phyloP scores from a whole-genome alignment of 2,888 invertebrate genomes.

The Bruchidius siliquastri region DNA sequence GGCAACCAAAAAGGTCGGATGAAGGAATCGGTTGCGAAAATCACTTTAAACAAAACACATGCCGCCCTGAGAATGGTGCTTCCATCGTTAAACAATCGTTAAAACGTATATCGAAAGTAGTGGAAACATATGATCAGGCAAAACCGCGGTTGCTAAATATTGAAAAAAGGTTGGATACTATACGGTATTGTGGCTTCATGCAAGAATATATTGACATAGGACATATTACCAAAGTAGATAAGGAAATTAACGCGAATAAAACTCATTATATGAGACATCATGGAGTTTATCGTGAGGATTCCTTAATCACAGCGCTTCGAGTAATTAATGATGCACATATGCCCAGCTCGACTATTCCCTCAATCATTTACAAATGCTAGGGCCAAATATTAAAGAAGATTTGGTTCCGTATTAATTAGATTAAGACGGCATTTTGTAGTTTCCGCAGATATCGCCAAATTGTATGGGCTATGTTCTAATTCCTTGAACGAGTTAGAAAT shows the following conservation, averaged over 20 bases:
- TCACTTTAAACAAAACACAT: neutral
- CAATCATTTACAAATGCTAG: constrained; percentile 8
- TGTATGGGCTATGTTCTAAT: no score
- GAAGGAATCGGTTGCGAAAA: constrained; percentile 6
- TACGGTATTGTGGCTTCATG: neutral
- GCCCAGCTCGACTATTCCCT: constrained; percentile 6
- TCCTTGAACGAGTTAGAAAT: no score
- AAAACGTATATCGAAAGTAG: constrained; percentile 1
- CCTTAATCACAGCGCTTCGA: constrained; percentile 2
- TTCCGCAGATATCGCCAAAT: no score
- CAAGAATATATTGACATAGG: constrained; percentile 5
- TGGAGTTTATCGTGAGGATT: constrained; percentile 6
- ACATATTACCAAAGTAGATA: constrained; percentile 5
- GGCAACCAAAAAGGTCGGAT: neutral
- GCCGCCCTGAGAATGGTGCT: neutral
- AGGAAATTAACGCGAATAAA: neutral
- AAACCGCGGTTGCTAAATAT: constrained; percentile 5
- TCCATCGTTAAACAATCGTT: constrained; percentile 8
- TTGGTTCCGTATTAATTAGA: no score
- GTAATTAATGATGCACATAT: constrained; percentile 4
- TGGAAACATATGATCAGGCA: constrained; percentile 5
- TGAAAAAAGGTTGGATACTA: neutral
- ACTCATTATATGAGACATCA: constrained; percentile 2
- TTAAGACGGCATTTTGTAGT: no score
- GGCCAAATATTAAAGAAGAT: constrained; percentile 1